phyloP scores from a whole-genome alignment of 2,113 vertebrate genomes.

The Lanius collurio region DNA sequence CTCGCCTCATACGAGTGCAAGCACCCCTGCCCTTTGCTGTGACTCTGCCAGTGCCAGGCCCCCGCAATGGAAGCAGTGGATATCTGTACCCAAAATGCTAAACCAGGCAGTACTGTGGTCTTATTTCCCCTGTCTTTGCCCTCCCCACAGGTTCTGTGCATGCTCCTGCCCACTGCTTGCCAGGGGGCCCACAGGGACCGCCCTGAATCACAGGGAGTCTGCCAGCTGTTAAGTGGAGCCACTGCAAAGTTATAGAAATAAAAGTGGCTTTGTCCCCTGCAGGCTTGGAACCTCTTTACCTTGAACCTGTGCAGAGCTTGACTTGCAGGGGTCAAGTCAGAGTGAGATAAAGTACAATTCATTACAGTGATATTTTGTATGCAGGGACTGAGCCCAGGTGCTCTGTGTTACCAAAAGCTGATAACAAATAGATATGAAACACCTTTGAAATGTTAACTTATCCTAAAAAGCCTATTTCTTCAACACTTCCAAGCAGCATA shows the following conservation, averaged over 20 bases:
- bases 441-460: conserved; percentile 46
- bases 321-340: not conserved
- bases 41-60: not conserved
- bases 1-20: not conserved
- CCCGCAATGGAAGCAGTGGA: not conserved
- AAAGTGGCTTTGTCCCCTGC: not conserved
- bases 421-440: conserved; percentile 25
- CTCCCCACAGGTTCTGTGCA: not conserved
- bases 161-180: not conserved
- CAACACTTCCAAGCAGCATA: not conserved
- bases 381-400: not conserved
- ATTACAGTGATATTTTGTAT: not conserved
- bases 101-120: not conserved
- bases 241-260: not conserved
- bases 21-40: fast-evolving
- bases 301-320: not conserved
- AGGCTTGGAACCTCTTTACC: not conserved
- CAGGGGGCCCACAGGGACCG: fast-evolving
- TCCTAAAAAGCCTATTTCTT: not conserved
- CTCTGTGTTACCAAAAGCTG: not conserved
- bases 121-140: not conserved
- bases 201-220: not conserved
- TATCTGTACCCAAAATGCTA: not conserved
- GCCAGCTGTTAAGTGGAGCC: not conserved
- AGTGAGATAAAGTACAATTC: not conserved